These are phyloP conservation scores for Echinops telfairi DNA, from an alignment of 2,113 vertebrate genomes.

Conservation along the genomic window DNA sequence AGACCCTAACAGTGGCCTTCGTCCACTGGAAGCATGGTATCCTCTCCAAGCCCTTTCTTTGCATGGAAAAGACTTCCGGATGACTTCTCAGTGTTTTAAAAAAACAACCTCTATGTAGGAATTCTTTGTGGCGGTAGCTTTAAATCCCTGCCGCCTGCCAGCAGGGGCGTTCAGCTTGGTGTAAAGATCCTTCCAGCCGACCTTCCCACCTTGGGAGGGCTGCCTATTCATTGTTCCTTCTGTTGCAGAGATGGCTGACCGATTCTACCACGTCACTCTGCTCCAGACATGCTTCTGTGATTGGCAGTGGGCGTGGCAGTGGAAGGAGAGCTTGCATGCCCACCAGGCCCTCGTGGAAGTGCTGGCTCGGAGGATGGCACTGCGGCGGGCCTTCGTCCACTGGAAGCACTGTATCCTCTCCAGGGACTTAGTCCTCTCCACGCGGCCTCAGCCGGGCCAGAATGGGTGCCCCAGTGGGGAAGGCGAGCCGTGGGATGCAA, in stretches of 20 bases:
- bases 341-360: slow-evolving; percentile 72
- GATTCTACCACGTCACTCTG: slow-evolving; percentile 70
- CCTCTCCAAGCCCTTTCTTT: neutral
- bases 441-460: neutral
- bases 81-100: neutral
- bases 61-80: neutral
- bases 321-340: slow-evolving; percentile 76
- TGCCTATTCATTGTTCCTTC: neutral
- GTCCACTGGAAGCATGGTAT: no score
- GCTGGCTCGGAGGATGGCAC: slow-evolving; percentile 81
- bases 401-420: slow-evolving; percentile 94
- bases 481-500: neutral
- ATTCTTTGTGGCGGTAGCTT: neutral
- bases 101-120: neutral
- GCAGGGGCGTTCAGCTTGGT: neutral
- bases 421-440: neutral
- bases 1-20: no score
- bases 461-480: neutral
- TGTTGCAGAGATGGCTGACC: slow-evolving; percentile 83
- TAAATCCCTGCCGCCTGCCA: neutral
- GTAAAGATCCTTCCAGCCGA: neutral
- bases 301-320: slow-evolving; percentile 87
- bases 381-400: slow-evolving; percentile 83
- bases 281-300: slow-evolving; percentile 83
- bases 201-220: neutral